Base-by-base conservation (phyloP, 2,113 vertebrate species). In the Oxygymnocypris stewartii region DNA sequence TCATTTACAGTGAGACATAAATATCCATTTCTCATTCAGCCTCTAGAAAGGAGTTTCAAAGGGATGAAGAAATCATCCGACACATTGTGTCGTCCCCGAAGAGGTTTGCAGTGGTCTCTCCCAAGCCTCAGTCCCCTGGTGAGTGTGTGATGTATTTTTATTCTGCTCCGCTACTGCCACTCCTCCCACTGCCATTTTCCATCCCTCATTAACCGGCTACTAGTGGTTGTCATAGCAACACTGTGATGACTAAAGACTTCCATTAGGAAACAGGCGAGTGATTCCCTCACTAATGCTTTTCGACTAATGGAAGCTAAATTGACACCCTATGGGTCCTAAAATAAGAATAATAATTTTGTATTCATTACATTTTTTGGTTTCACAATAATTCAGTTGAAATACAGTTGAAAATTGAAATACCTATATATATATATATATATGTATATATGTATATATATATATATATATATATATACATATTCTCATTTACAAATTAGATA, bases 101-200 rank as follows among this genome's bases (percentile, higher is more conserved):
- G 93, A 96, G 94, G 89, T 93, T 92, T 85, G 94, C 88, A 0
- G 90, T 95, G 85, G 91, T 96, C 83, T 75, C 96, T 2, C 94
- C 96, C 75, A 99, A 97, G 65, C 94, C 94, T 40, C 96, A 97
- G 73, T 98, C 97, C 13, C 97, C 96, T 92, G 96, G 97, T 99
- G 96, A 92, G 69, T 57, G 67, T 37, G 80, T 65, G 14, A 57
- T 84, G 44, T 75, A 51, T 86, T n/a, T 84, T 42, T 59, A 49
- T 84, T 47, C 78, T 61, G 12, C 37, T n/a, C 3, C 0, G n/a
- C 51, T 57, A 42, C 59, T 76, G 28, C 14, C 44, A 23, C 49
- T 12, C 59, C 84, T 81, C 80, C 85, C 87, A 71, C 51, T 54
- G 40, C 54, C 69, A 82, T 84, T 75, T 54, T 10, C 35, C n/a